Conservation (phyloP, 2,888 invertebrate genomes). For the Heliconius sara region DNA sequence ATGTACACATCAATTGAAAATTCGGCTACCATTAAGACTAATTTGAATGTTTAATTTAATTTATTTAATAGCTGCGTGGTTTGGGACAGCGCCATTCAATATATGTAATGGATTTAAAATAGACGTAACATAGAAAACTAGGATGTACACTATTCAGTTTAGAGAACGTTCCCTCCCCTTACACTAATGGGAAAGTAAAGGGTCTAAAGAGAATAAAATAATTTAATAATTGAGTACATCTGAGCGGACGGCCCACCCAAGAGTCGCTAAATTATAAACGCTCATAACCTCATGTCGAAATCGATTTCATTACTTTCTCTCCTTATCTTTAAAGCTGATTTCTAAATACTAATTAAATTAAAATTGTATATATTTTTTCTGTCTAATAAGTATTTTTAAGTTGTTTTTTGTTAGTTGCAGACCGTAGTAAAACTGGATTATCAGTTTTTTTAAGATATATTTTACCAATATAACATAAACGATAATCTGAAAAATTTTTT, state of each 20-base stretch:
- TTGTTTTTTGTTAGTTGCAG: neutral
- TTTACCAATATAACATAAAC: neutral
- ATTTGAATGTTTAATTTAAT: neutral
- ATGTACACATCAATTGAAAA: neutral
- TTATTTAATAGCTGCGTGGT: neutral
- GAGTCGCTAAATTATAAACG: constrained; percentile 16
- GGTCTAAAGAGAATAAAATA: constrained; percentile 48
- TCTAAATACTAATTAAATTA: constrained; percentile 22
- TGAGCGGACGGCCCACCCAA: constrained; percentile 45
- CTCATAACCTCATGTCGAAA: constrained; percentile 7
- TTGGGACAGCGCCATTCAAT: neutral
- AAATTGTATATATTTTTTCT: neutral
- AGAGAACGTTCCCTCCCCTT: neutral
- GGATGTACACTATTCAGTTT: neutral
- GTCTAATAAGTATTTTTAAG: neutral
- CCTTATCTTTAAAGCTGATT: constrained; percentile 15
- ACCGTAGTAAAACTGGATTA: neutral
- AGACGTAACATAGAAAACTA: neutral
- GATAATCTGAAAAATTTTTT: neutral
- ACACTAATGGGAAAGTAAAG: neutral
- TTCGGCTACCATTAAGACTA: neutral
- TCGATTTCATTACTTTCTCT: constrained; percentile 27
- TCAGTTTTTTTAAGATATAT: neutral
- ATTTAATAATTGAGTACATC: constrained; percentile 55
- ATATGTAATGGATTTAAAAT: neutral